These are phyloP conservation scores for Aulostomus chinensis DNA, from an alignment of 2,797 vertebrate species.

Conservation along the genomic window DNA sequence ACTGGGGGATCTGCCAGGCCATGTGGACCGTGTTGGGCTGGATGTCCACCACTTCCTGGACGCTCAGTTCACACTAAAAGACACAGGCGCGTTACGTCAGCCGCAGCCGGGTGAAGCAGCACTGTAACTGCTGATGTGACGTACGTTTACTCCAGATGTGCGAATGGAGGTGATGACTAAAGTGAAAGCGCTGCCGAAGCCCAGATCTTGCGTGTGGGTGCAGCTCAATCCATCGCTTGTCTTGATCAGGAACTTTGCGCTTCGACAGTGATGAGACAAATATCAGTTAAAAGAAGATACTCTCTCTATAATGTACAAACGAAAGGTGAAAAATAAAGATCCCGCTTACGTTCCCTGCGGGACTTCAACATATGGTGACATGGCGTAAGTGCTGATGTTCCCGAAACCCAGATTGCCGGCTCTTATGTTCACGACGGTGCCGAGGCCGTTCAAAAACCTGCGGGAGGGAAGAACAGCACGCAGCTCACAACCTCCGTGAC, in stretches of 20 bases:
- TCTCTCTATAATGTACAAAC: not conserved
- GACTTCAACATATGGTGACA: slow-evolving; percentile 68
- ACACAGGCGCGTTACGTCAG: slow-evolving; percentile 5
- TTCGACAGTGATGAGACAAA: slow-evolving; percentile 34
- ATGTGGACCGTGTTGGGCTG: slow-evolving; percentile 86
- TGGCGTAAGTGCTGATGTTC: not conserved
- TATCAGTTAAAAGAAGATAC: not conserved
- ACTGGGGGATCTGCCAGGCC: slow-evolving; percentile 95
- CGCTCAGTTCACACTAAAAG: slow-evolving; percentile 49
- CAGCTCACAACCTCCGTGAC: no score
- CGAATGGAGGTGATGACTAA: slow-evolving; percentile 73
- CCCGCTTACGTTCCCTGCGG: slow-evolving; percentile 79
- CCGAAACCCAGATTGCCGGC: not conserved
- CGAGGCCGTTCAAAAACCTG: slow-evolving; percentile 85
- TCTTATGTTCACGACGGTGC: slow-evolving; percentile 33
- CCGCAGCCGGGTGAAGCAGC: no score
- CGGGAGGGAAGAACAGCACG: not conserved
- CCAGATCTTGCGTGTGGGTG: slow-evolving; percentile 31
- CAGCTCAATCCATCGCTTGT: not conserved
- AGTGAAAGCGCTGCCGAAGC: slow-evolving; percentile 87
- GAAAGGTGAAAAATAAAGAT: not conserved
- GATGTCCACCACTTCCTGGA: slow-evolving; percentile 76
- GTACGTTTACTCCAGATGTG: slow-evolving; percentile 45
- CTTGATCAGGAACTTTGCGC: slow-evolving; percentile 34
- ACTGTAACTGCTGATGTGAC: no score